A percentile compares a stretch with the other conserved stretches of the same genome.
These are phyloP conservation scores for Drosophila tripunctata DNA, from an alignment of 2,888 invertebrate genomes.

Conservation along the genomic window DNA sequence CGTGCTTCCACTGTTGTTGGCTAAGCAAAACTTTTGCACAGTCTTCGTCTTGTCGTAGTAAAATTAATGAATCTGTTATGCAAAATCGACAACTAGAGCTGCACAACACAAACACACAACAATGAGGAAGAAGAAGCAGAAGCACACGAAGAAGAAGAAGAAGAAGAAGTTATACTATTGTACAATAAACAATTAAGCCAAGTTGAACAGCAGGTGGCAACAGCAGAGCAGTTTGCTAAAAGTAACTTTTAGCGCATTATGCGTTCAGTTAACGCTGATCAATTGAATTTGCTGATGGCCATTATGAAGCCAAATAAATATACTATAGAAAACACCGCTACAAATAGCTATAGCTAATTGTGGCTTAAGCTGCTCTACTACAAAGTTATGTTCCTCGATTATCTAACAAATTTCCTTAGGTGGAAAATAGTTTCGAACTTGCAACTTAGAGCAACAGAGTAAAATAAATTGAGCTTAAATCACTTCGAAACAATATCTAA, in stretches of 20 bases:
- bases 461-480: too few species aligned
- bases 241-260: slow-evolving; percentile 35
- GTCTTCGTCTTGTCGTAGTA: slow-evolving; percentile 32
- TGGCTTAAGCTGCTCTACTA: too few species aligned
- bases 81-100: slow-evolving; percentile 71
- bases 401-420: too few species aligned
- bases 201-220: slow-evolving; percentile 22
- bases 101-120: slow-evolving; percentile 24
- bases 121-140: background rate
- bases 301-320: slow-evolving; percentile 1
- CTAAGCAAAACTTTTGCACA: slow-evolving; percentile 53
- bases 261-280: slow-evolving; percentile 42
- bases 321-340: background rate
- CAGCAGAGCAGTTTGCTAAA: slow-evolving; percentile 9
- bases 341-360: background rate
- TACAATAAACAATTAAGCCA: slow-evolving; percentile 23
- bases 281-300: slow-evolving; percentile 30
- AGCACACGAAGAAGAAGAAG: background rate
- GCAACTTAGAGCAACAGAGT: too few species aligned
- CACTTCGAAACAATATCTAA: too few species aligned
- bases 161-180: background rate
- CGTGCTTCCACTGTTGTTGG: slow-evolving; percentile 43
- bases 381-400: background rate
- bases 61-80: slow-evolving; percentile 79
- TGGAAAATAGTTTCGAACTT: too few species aligned